A percentile compares a stretch with the other conserved stretches of the same genome.
phyloP scores from a whole-genome alignment of 2,888 invertebrate genomes.

The Mesoligia furuncula region DNA sequence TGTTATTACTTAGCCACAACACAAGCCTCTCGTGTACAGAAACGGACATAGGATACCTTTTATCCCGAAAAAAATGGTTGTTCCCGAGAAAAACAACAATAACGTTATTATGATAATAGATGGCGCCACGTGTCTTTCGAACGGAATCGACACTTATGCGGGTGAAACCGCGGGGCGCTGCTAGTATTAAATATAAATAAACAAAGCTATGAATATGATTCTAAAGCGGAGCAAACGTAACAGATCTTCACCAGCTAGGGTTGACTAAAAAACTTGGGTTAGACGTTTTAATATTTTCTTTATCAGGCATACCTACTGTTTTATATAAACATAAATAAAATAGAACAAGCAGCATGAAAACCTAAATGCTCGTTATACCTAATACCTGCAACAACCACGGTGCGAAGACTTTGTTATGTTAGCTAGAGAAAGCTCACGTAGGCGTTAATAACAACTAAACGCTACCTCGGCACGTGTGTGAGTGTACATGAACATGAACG shows the following conservation, averaged over 20 bases:
- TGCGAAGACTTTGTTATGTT: slow-evolving; percentile 51
- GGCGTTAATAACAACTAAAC: slow-evolving; percentile 71
- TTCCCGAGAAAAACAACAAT: no score
- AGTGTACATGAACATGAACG: slow-evolving; percentile 53
- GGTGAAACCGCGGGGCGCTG: no score
- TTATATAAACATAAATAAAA: background rate
- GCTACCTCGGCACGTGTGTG: slow-evolving; percentile 63
- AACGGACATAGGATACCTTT: no score
- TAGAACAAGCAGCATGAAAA: background rate
- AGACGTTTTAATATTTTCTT: slow-evolving; percentile 1
- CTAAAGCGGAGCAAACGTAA: background rate
- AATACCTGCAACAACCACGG: slow-evolving; percentile 30
- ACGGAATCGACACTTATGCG: no score
- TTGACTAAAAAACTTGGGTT: background rate
- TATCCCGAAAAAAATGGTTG: no score
- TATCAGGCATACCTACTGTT: background rate
- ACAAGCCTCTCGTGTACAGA: no score
- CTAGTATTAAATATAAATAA: no score
- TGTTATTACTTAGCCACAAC: no score
- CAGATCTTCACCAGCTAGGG: background rate
- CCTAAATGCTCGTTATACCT: slow-evolving; percentile 9
- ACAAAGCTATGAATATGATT: background rate
- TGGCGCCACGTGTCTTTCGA: no score
- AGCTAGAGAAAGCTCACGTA: slow-evolving; percentile 63
- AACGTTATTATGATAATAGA: no score